Evolutionary conservation across 2,113 vertebrate species (phyloP).

Genomic region (Platysteira castanea): DNA sequence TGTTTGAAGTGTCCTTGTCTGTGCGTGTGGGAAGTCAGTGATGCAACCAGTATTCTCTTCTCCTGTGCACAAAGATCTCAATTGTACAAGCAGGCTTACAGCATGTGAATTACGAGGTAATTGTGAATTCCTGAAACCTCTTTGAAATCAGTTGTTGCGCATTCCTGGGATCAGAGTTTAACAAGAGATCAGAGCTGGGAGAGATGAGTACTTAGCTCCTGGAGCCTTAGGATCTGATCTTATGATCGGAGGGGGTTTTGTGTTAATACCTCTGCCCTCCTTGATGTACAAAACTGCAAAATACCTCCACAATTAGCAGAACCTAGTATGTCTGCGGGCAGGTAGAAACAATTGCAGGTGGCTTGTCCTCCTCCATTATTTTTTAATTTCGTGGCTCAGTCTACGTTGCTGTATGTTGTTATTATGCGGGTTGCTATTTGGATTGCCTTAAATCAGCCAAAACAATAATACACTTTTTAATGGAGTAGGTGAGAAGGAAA

Average conservation of each 20-base stretch:
- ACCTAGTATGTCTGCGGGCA: neutral
- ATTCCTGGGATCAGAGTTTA: neutral
- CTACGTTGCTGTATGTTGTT: neutral
- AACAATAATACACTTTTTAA: neutral
- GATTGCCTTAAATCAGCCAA: neutral
- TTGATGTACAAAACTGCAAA: neutral
- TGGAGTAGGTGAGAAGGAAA: neutral
- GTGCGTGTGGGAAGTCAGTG: accelerated
- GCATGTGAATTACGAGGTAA: neutral
- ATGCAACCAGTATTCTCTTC: neutral
- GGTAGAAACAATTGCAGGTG: neutral
- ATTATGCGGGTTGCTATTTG: neutral
- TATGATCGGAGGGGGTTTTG: neutral
- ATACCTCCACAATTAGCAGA: neutral
- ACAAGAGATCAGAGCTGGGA: neutral
- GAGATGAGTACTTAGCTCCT: neutral
- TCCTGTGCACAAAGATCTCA: neutral
- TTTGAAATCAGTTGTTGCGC: neutral
- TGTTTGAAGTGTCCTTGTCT: neutral
- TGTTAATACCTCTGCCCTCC: neutral
- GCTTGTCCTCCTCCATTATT: neutral
- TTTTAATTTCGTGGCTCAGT: neutral
- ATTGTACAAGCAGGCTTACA: neutral
- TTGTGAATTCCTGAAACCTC: neutral
- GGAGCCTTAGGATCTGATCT: neutral